Evolutionary conservation across 2,797 vertebrate genomes (phyloP), one percentile per base, ranked within the genome.

Genomic region (Echiichthys vipera): DNA sequence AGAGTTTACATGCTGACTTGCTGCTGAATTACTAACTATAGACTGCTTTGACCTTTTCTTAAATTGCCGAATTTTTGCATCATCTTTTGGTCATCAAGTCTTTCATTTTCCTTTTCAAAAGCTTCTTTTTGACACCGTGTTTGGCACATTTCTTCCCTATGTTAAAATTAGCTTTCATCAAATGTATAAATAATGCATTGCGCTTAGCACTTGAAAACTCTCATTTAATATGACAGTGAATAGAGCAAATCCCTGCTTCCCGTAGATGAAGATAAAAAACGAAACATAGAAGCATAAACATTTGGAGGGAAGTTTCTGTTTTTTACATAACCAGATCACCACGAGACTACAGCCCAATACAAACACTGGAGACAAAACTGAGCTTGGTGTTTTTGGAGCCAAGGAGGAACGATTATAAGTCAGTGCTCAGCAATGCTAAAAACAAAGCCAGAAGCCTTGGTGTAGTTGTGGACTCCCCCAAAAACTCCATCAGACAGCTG

Each of bases 61-160:
- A 51, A 81, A 62, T 83, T 84, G 71, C 79, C 66, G 46, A 55
- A 65, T 24, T 56, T 71, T 80, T 88, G 65, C 79, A 77, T 86
- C 81, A 82, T 84, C 51, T 53, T 64, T 24, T 30, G 43, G 50
- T 46, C 74, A 71, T 73, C 73, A 40, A 24, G 30, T 68, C 46
- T 25, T 14, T 36, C n/a, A n/a, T 63, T 57, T 69, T 59, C 7
- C 18, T 36, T 71, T 68, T 59, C 18, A 65, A 30, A 56, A 53
- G 27, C 51, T 37, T 6, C 14, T 36, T 56, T 55, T 42, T 71
- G 71, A 78, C 55, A 34, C 59, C 18, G 1, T 2, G 9, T 34
- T 46, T 24, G 24, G n/a, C 54, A 55, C 50, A n/a, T 43, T 34
- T 43, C 39, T 29, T 6, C 34, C 3, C 18, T 47, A 64, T 49